Evolutionary conservation across 1,140 invertebrate genomes (phyloP).

Genomic region (Contarinia nasturtii): DNA sequence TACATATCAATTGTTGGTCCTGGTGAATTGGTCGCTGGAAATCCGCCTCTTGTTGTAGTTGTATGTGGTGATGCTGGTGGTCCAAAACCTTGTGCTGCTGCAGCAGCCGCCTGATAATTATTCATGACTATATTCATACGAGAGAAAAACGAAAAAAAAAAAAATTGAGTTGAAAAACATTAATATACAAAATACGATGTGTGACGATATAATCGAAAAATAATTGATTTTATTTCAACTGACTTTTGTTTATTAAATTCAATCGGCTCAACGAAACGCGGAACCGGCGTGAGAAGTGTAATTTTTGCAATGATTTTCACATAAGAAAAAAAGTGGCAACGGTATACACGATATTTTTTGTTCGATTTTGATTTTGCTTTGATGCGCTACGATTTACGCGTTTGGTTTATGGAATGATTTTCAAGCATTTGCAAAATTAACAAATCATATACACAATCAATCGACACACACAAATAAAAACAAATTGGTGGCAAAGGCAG

Average conservation of each 20-base stretch:
- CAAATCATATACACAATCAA: slow-evolving; percentile 2
- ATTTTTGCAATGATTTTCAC: too few relatives aligned
- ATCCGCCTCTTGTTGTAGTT: slow-evolving; percentile 50
- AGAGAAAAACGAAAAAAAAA: neutral
- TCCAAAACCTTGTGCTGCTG: slow-evolving; percentile 49
- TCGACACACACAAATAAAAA: neutral
- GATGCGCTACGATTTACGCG: too few relatives aligned
- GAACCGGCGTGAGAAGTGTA: too few relatives aligned
- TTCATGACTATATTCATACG: slow-evolving; percentile 59
- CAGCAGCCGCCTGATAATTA: slow-evolving; percentile 74
- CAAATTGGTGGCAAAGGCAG: too few relatives aligned
- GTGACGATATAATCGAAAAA: too few relatives aligned
- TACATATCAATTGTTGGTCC: slow-evolving; percentile 76
- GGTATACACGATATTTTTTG: too few relatives aligned
- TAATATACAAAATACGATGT: neutral
- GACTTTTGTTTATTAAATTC: too few relatives aligned
- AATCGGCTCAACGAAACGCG: too few relatives aligned
- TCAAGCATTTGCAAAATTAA: slow-evolving; percentile 5
- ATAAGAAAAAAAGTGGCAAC: too few relatives aligned
- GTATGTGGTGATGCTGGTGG: slow-evolving; percentile 37
- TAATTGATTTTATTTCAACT: too few relatives aligned
- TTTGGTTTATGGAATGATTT: too few relatives aligned
- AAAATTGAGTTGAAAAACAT: neutral
- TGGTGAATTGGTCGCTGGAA: slow-evolving; percentile 74
- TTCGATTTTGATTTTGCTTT: too few relatives aligned